Conservation (phyloP, 2,797 vertebrate genomes). For the Scolopax rusticola region DNA sequence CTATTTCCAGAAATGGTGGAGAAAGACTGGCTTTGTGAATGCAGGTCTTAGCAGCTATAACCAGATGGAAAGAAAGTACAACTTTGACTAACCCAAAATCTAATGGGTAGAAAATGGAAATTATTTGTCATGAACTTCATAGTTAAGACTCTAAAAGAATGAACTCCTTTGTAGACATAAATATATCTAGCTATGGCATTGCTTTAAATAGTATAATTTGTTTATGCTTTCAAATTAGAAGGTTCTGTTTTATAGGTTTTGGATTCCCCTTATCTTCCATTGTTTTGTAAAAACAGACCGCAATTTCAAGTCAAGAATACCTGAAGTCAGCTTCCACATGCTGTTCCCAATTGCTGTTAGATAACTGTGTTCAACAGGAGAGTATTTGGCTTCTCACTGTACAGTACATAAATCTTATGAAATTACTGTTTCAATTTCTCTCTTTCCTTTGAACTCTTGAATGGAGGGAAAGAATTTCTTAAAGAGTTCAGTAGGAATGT, state of each 20-base stretch:
- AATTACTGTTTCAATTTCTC: conserved; percentile 65
- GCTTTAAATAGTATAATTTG: background rate
- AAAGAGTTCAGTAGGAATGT: conserved; percentile 66
- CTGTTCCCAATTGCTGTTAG: conserved; percentile 44
- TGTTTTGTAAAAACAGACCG: background rate
- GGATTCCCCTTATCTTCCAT: background rate
- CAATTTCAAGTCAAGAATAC: conserved; percentile 21
- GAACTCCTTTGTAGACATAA: background rate
- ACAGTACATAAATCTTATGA: conserved; percentile 74
- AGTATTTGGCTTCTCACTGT: conserved; percentile 71
- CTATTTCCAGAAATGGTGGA: conserved; percentile 23
- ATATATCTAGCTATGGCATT: background rate
- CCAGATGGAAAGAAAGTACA: background rate
- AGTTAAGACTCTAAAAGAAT: background rate
- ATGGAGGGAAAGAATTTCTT: conserved; percentile 63
- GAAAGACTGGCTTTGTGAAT: conserved; percentile 26
- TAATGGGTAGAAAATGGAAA: background rate
- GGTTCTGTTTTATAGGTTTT: background rate
- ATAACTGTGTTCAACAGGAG: conserved; percentile 49
- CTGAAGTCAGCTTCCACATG: conserved; percentile 4
- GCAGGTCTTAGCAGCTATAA: background rate
- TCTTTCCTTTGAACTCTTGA: conserved; percentile 74
- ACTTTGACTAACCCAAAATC: background rate
- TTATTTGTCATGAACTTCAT: background rate
- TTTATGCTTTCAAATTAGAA: background rate